Evolutionary conservation across 2,797 vertebrate genomes (phyloP).

Genomic region (Enteromius fasciolatus): DNA sequence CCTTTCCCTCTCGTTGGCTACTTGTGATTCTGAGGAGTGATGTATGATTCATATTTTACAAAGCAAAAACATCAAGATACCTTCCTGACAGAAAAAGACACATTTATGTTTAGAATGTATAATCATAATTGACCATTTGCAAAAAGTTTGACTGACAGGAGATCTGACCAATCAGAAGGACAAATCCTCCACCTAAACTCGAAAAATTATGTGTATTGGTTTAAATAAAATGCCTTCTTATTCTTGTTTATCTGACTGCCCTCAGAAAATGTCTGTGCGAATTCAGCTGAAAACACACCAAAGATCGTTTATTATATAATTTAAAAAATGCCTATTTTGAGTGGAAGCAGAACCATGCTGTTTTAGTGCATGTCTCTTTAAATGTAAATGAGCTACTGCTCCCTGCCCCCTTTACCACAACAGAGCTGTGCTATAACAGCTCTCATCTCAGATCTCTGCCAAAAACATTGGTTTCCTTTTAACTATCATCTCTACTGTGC

Average conservation of each 20-base stretch:
- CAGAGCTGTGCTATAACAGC: neutral
- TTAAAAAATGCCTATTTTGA: neutral
- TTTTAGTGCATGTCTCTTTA: neutral
- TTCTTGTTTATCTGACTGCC: too few species aligned
- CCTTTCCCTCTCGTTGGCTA: slow-evolving; percentile 30
- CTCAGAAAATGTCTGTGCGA: too few species aligned
- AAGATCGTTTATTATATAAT: neutral
- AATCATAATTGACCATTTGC: too few species aligned
- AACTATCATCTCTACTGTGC: too few species aligned
- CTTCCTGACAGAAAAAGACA: neutral
- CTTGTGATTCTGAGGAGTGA: slow-evolving; percentile 9
- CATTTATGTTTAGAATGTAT: neutral
- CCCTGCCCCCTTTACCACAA: neutral
- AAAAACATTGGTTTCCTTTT: too few species aligned
- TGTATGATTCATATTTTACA: neutral
- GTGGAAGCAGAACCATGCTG: neutral
- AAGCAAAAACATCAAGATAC: neutral
- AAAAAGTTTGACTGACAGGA: too few species aligned
- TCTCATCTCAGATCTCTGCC: too few species aligned
- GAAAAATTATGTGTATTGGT: too few species aligned
- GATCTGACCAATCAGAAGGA: too few species aligned
- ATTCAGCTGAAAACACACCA: neutral
- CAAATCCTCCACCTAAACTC: too few species aligned
- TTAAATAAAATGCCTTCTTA: too few species aligned
- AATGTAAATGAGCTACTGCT: neutral